Evolutionary conservation across 2,113 vertebrate species (phyloP).

Genomic region (Dasypus novemcinctus): DNA sequence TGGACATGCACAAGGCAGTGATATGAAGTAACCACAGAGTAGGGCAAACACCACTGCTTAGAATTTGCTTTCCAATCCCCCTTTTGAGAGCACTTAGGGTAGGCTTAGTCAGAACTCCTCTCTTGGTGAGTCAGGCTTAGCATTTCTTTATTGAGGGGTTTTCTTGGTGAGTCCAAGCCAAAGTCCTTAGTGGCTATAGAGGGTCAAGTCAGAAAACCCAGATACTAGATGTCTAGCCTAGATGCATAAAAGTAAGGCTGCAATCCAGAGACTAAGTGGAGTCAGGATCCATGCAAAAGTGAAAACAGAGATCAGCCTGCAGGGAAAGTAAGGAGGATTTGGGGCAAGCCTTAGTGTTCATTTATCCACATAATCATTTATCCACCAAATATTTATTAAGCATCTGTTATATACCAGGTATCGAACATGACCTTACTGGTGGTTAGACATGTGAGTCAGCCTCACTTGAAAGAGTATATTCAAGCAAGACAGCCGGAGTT

Average conservation of each 20-base stretch:
- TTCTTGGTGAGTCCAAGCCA: background rate
- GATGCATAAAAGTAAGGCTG: background rate
- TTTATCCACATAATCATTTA: background rate
- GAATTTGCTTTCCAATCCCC: background rate
- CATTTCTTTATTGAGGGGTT: background rate
- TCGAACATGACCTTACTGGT: background rate
- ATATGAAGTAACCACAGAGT: background rate
- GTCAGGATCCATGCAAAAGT: background rate
- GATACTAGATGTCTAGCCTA: background rate
- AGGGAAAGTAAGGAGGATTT: background rate
- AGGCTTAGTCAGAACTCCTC: background rate
- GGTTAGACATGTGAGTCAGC: background rate
- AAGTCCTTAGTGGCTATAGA: background rate
- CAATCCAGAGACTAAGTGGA: background rate
- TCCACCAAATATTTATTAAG: background rate
- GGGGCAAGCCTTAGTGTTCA: background rate
- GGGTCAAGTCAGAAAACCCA: background rate
- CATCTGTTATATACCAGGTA: background rate
- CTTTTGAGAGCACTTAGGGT: background rate
- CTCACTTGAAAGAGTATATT: background rate
- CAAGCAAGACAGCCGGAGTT: background rate
- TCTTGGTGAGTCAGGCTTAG: background rate
- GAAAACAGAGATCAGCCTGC: background rate
- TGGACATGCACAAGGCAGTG: background rate
- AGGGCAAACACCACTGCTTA: background rate